phyloP scores from a whole-genome alignment of 2,113 vertebrate genomes.

The Corythaixoides concolor region DNA sequence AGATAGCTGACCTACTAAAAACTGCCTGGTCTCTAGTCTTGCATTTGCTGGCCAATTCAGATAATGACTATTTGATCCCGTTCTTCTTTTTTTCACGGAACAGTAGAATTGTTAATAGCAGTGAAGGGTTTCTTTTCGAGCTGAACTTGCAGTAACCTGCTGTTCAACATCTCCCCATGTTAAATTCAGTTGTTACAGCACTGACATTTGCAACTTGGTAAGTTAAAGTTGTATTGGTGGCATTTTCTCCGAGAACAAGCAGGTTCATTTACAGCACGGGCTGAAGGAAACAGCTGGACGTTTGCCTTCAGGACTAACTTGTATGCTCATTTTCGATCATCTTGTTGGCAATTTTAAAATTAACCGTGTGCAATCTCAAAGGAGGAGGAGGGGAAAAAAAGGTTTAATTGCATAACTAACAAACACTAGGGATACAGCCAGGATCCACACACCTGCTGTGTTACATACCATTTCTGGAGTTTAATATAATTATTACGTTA shows the following conservation, averaged over 20 bases:
- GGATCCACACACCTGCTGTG: background rate
- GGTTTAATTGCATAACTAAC: conserved; percentile 5
- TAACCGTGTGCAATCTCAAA: background rate
- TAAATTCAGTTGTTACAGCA: background rate
- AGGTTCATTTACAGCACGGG: background rate
- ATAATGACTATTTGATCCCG: conserved; percentile 37
- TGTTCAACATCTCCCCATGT: background rate
- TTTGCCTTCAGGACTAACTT: background rate
- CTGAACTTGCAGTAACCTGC: background rate
- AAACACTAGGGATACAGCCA: background rate
- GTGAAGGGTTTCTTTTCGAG: background rate
- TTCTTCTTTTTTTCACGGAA: background rate
- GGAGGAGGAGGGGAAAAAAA: background rate
- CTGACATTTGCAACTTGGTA: background rate
- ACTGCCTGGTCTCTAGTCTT: background rate
- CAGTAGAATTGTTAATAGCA: background rate
- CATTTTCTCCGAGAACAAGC: background rate
- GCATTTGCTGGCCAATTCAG: conserved; percentile 21
- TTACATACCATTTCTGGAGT: background rate
- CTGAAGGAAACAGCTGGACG: background rate
- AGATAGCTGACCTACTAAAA: conserved; percentile 63
- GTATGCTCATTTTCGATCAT: background rate
- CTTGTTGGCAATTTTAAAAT: background rate
- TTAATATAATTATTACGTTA: background rate
- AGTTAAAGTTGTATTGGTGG: background rate